phyloP scores from a whole-genome alignment of 2,888 invertebrate species.

The Nebria salina region DNA sequence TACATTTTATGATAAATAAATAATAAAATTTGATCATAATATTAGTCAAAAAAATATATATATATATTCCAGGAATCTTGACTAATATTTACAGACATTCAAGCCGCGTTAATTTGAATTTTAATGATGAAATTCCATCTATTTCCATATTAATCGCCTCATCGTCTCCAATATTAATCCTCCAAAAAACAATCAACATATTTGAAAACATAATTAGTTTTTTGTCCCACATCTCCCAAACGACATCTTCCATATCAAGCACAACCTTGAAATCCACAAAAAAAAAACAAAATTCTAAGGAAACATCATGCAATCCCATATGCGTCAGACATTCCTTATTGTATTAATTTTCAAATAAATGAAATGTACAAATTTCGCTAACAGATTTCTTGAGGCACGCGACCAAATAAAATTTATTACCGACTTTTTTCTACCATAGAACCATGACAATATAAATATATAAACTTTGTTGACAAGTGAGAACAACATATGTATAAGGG shows the following conservation, averaged over 20 bases:
- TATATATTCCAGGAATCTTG: not conserved
- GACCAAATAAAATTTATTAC: too few relatives aligned
- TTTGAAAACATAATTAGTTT: constrained; percentile 17
- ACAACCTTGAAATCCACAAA: not conserved
- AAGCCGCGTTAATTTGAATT: constrained; percentile 8
- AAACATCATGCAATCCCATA: not conserved
- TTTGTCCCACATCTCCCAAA: not conserved
- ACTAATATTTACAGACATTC: not conserved
- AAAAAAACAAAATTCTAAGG: not conserved
- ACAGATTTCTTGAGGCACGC: too few relatives aligned
- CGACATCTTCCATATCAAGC: not conserved
- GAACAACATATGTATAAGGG: constrained; percentile 2
- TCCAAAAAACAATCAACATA: constrained; percentile 20
- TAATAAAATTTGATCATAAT: not conserved
- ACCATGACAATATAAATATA: too few relatives aligned
- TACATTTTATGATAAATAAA: not conserved
- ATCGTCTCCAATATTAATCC: constrained; percentile 1
- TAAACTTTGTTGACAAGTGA: constrained; percentile 9
- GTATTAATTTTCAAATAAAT: too few relatives aligned
- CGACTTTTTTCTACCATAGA: too few relatives aligned
- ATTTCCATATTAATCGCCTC: constrained; percentile 27
- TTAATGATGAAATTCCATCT: constrained; percentile 20
- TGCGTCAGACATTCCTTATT: not conserved
- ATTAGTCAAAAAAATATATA: not conserved
- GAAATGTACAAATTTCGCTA: too few relatives aligned